phyloP scores from a whole-genome alignment of 1,140 invertebrate genomes.

The Papilio helenus region DNA sequence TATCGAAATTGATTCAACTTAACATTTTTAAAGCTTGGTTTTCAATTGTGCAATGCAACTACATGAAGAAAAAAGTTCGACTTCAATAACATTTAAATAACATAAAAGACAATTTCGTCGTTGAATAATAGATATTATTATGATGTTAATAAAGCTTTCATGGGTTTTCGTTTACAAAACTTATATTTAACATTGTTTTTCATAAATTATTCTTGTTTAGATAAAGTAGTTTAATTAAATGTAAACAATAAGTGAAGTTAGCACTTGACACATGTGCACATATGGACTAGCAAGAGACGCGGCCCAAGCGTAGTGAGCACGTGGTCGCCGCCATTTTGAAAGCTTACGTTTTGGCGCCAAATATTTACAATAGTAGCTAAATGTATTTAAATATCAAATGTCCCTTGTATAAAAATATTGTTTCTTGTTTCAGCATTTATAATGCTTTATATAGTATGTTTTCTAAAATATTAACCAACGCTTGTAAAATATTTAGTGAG shows the following conservation, averaged over 20 bases:
- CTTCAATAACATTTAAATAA: no score
- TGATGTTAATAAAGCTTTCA: background rate
- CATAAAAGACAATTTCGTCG: no score
- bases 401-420: background rate
- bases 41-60: no score
- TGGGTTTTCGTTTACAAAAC: background rate
- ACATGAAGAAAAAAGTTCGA: background rate
- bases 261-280: background rate
- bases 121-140: no score
- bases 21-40: background rate
- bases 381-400: background rate
- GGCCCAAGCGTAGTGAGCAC: constrained; percentile 50
- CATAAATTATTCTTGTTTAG: background rate
- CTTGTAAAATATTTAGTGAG: constrained; percentile 32
- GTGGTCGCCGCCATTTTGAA: constrained; percentile 67
- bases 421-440: background rate
- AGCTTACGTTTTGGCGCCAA: constrained; percentile 63
- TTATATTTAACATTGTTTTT: background rate
- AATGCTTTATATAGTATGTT: background rate
- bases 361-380: background rate
- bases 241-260: background rate
- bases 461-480: background rate
- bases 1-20: background rate
- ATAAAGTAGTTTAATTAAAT: background rate
- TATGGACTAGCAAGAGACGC: constrained; percentile 9